Percentiles rank a stretch among this genome's conserved stretches.
Conservation (phyloP, 2,888 invertebrate species). For the Cheiracanthium punctorium region DNA sequence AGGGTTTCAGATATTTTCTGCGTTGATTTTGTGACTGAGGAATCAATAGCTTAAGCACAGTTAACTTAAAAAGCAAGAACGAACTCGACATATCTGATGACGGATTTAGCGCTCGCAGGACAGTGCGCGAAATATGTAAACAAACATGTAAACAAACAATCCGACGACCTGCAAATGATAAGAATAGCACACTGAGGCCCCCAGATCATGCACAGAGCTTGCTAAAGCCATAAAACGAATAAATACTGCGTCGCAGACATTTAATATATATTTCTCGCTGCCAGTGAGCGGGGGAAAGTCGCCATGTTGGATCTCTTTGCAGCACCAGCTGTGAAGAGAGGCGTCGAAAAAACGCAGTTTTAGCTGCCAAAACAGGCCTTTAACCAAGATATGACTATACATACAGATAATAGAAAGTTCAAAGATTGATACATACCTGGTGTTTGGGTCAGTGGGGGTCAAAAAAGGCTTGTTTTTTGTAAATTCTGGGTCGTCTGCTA, state of each 20-base stretch:
- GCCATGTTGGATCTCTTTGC: slow-evolving; percentile 64
- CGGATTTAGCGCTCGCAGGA: not conserved
- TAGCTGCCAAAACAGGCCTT: slow-evolving; percentile 12
- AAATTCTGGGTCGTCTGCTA: slow-evolving; percentile 25
- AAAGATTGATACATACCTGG: slow-evolving; percentile 58
- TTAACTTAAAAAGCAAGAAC: slow-evolving; percentile 23
- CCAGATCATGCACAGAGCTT: too few species aligned
- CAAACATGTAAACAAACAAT: not conserved
- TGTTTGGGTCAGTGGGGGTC: not conserved
- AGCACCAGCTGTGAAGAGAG: slow-evolving; percentile 12
- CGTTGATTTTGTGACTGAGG: not conserved
- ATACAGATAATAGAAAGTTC: slow-evolving; percentile 48
- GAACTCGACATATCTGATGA: too few species aligned
- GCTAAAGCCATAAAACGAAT: not conserved
- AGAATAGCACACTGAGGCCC: not conserved
- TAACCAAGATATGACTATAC: not conserved
- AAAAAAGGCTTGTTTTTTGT: slow-evolving; percentile 20
- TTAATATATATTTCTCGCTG: not conserved
- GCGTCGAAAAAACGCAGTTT: slow-evolving; percentile 43
- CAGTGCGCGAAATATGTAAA: not conserved
- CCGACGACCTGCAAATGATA: not conserved
- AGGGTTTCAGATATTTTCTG: slow-evolving; percentile 3
- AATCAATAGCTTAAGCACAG: not conserved
- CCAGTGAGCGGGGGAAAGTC: slow-evolving; percentile 3
- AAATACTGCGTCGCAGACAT: not conserved